Evolutionary conservation across 2,113 vertebrate genomes (phyloP), one percentile per base, ranked within the genome.

Genomic region (Amphiprion percula): DNA sequence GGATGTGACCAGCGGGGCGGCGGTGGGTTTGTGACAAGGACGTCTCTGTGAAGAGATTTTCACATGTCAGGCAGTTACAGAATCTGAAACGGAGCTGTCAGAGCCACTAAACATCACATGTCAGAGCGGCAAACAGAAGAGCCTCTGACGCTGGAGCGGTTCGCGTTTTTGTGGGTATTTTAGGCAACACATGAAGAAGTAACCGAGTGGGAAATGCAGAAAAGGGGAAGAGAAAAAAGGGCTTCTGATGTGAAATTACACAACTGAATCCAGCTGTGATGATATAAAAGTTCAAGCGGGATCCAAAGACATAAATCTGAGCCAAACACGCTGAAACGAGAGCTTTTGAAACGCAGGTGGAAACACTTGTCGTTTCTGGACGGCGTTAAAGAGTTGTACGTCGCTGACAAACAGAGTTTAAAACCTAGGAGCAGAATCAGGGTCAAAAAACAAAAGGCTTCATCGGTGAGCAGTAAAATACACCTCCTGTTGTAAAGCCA

Each of bases 1-100:
- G 28, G 28, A 54, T 23, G 41, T 28, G 44, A 62, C 39, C 9
- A 4, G 53, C 59, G 59, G n/a, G 53, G 58, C 67, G 26, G 24
- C 1, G 2, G 49, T 14, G 47, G 50, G 53, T 11, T 10, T 37
- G 41, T 6, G 5, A 67, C 79, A 39, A 46, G 21, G 28, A 63
- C 11, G 8, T 47, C 70, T 82, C 47, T 75, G 70, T 66, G 10
- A 24, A 70, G 69, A 11, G 11, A 62, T 68, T 68, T 65, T 74
- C 71, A 64, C 69, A 33, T 59, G 60, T 62, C 70, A 63, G 26
- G 11, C 52, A 10, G 26, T 26, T 30, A 55, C 55, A 71, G 63
- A 77, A 64, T 70, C n/a, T 82, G 64, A 74, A 74, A 26, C 66
- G 0, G 49, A 0, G 26, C 39, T 37, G 74, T 74, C 78, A 74